A percentile compares a stretch with the other conserved stretches of the same genome.
Conservation (phyloP, 2,888 invertebrate genomes). For the Iselma pallidipennis region DNA sequence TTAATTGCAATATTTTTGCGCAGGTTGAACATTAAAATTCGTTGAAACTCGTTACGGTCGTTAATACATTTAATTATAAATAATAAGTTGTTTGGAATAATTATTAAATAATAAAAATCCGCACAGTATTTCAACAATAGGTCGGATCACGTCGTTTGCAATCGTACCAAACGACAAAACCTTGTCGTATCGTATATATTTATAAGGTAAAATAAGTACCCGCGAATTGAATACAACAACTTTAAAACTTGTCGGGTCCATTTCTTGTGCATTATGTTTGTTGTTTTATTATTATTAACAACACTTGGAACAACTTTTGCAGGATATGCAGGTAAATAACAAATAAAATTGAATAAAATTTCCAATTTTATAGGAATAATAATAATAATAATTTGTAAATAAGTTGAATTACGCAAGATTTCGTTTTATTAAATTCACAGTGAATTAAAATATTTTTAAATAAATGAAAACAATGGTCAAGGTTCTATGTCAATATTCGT, state of each 20-base stretch:
- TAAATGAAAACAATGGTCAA: too few species aligned
- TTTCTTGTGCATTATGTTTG: constrained; percentile 18
- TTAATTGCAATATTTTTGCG: constrained; percentile 14
- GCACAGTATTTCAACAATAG: not conserved
- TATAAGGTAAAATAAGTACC: constrained; percentile 12
- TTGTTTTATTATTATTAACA: constrained; percentile 6
- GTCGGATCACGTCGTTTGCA: constrained; percentile 9
- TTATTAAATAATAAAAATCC: not conserved
- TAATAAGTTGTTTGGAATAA: not conserved
- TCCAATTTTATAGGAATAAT: too few species aligned
- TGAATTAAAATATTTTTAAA: not conserved
- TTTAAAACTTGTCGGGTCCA: constrained; percentile 17
- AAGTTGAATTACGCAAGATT: too few species aligned
- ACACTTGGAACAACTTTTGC: constrained; percentile 8
- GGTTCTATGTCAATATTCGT: too few species aligned
- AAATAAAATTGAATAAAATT: too few species aligned
- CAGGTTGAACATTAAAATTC: not conserved
- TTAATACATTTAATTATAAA: not conserved
- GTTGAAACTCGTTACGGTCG: not conserved
- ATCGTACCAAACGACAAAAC: constrained; percentile 2
- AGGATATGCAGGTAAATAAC: constrained; percentile 24
- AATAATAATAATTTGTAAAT: too few species aligned
- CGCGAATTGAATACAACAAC: constrained; percentile 10
- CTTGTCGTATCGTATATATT: constrained; percentile 9
- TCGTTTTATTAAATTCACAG: not conserved